Evolutionary conservation across 2,797 vertebrate genomes (phyloP), one percentile per base, ranked within the genome.

Genomic region (Parotocinclus haroldoi): DNA sequence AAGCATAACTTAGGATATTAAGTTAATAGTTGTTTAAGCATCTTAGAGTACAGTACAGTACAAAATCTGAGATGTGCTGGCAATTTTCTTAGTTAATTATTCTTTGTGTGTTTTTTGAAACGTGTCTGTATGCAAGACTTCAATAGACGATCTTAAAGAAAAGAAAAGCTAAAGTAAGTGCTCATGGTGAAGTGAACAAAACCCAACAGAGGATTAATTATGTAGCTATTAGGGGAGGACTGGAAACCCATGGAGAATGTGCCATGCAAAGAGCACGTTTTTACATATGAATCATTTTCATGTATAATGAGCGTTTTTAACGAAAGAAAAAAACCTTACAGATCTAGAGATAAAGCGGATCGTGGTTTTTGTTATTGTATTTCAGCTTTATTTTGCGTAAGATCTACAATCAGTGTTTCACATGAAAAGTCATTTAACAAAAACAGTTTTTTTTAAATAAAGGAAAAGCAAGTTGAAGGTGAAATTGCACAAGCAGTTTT

Each of bases 121-220:
- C 37, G 49, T 60, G 46, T 67, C 58, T 39, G 50, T 12, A 45
- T 57, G 37, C 38, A 50, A 68, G 60, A 70, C 59, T 67, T 75
- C 63, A 74, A 55, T 36, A 67, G 27, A 27, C 52, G 39, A 60
- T 74, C 58, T 63, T 61, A 53, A 81, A 88, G 85, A 82, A 85
- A 81, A 84, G 79, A 49, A n/a, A 44, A 40, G 12, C 6, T 85
- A 86, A 83, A 83, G 87, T 27, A 27, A 90, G 85, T 89, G 88
- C 78, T 82, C 84, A 85, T 79, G 55, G 77, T 86, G 84, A 79
- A 89, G 81, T 80, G 84, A 89, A 90, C 85, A 89, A 87, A 90
- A 89, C 89, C 89, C 88, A 87, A 85, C 83, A 84, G 89, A 90
- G 89, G 88, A 88, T 89, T 90, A 89, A 90, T 90, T 90, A 90